phyloP scores from a whole-genome alignment of 2,888 invertebrate genomes.

The Acrobasis repandana region DNA sequence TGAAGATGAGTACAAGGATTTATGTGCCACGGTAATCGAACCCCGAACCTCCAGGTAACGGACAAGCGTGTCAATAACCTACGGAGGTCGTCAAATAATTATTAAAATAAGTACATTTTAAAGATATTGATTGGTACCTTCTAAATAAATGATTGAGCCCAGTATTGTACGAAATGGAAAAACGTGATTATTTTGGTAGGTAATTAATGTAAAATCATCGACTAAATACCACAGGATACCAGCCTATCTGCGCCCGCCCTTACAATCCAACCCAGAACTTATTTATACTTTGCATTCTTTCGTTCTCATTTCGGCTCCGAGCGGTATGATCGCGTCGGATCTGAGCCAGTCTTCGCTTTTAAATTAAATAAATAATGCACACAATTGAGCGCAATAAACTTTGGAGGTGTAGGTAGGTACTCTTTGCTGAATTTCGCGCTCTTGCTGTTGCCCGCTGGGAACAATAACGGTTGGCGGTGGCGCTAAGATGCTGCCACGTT shows the following conservation, averaged over 20 bases:
- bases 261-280: conserved; percentile 27
- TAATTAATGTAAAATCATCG: not conserved
- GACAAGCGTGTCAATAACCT: too few relatives aligned
- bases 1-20: too few relatives aligned
- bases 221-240: not conserved
- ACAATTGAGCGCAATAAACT: conserved; percentile 81
- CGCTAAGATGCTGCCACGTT: conserved; percentile 49
- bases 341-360: conserved; percentile 67
- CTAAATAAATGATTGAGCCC: too few relatives aligned
- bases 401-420: conserved; percentile 68
- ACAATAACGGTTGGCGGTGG: conserved; percentile 65
- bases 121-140: too few relatives aligned
- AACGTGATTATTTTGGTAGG: too few relatives aligned
- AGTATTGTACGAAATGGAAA: too few relatives aligned
- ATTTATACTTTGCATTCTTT: conserved; percentile 51
- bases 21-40: too few relatives aligned
- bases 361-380: conserved; percentile 82
- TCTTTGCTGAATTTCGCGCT: conserved; percentile 66
- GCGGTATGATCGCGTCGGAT: conserved; percentile 66
- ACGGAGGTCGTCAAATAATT: too few relatives aligned
- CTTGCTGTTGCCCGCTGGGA: conserved; percentile 55
- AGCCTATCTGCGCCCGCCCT: not conserved
- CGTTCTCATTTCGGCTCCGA: conserved; percentile 53
- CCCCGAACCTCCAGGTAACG: too few relatives aligned
- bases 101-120: too few relatives aligned